Evolutionary conservation across 2,888 invertebrate species (phyloP), one percentile per base, ranked within the genome.

Genomic region (Phyllotreta striolata): DNA sequence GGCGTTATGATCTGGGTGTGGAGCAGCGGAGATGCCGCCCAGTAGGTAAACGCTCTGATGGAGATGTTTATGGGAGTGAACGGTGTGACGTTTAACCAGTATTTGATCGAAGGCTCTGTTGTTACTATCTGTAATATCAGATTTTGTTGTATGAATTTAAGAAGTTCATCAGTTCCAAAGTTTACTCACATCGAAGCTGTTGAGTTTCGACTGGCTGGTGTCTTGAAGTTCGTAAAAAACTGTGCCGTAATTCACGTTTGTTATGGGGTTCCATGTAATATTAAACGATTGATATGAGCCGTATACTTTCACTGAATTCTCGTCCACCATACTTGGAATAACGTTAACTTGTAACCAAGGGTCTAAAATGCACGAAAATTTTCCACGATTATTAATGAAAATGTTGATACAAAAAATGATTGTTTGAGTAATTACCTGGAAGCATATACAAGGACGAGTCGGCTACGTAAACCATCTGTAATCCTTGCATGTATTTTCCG

Each of bases 271-370:
- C 96, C 96, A 97, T 1, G 89, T 89, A 44, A 97, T 87, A 72
- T 91, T 92, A 77, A 96, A 96, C 41, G 87, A 85, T 66, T 91
- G 86, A 88, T 91, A 94, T 10, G 86, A 86, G 0, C 96, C 96
- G 2, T 83, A 82, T 3, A 95, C 88, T 51, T 80, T 81, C 58
- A 97, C 87, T 0, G 90, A 88, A 1, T 85, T 83, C 1, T 84
- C 79, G 55, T 88, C 83, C 1, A 96, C 88, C 0, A 88, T 82
- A 68, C 88, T 87, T 0, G 96, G 96, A 59, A 91, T 87, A 0
- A 96, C 92, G 59, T 85, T 84, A 0, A 89, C 80, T 55, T 82
- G 82, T 0, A 80, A 78, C 1, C 66, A 61, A 49, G 70, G 63
- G 59, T 62, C 60, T 67, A 54, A 10, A 38, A n/a, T n/a, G n/a